Evolutionary conservation across 2,888 invertebrate species (phyloP), one percentile per base, ranked within the genome.

Genomic region (Brachyptera putata): DNA sequence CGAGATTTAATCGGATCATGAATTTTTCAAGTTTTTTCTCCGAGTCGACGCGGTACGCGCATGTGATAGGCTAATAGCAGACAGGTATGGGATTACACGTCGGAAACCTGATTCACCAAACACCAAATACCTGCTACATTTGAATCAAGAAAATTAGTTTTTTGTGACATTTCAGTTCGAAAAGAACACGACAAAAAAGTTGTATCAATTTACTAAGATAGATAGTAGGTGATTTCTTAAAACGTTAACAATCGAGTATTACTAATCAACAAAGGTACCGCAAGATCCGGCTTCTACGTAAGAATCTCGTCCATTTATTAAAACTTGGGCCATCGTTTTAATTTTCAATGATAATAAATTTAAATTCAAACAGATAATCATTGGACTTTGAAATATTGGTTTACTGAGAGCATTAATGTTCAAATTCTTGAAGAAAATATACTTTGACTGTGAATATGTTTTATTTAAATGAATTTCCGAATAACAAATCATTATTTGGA

Each of bases 261-360:
- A 53, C 53, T 53, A 53, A 53, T 53, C 53, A 34, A 34, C 53
- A 53, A 53, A 53, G 53, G 18, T 7, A 18, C 53, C 53, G 53
- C 22, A n/a, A 24, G 46, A n/a, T n/a, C n/a, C n/a, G n/a, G n/a
- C n/a, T n/a, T n/a, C n/a, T n/a, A n/a, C n/a, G n/a, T n/a, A n/a
- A n/a, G n/a, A n/a, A n/a, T n/a, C n/a, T n/a, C n/a, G 30, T 7
- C 11, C 11, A 30, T 30, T 30, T 30, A 30, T 30, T 30, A 30
- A 30, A 30, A 30, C 30, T 30, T n/a, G 30, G 30, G 11, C 11
- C 30, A 11, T 30, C 30, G 30, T 30, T 30, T 7, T 5, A 30
- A 11, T 30, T 30, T 30, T 30, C 30, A 30, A 30, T 30, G 11
- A 30, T 5, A 30, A 30, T 30, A 30, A 30, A 30, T 30, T 30